Evolutionary conservation across 2,888 invertebrate genomes (phyloP).

Genomic region (Desoria tigrina): DNA sequence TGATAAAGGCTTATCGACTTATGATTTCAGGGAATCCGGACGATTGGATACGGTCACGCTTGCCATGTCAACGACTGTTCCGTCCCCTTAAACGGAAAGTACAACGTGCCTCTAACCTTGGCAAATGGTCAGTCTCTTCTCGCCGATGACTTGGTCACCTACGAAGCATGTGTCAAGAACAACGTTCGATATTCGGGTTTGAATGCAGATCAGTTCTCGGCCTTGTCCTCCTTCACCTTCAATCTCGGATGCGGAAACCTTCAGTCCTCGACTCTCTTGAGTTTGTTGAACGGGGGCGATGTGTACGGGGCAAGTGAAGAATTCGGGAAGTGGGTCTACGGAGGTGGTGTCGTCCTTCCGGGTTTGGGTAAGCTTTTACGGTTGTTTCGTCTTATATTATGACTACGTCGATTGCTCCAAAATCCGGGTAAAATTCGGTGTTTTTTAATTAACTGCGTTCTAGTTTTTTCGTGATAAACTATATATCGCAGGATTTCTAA

Average conservation of each 20-base stretch:
- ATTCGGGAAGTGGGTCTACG: slow-evolving; percentile 45
- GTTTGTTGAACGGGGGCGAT: slow-evolving; percentile 44
- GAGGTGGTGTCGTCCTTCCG: slow-evolving; percentile 32
- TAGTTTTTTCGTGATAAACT: no score
- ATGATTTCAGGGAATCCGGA: slow-evolving; percentile 31
- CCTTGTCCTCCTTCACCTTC: slow-evolving; percentile 48
- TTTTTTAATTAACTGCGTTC: no score
- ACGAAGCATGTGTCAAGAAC: slow-evolving; percentile 44
- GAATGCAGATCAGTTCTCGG: slow-evolving; percentile 39
- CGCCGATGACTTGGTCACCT: slow-evolving; percentile 39
- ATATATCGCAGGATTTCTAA: no score
- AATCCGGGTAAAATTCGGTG: no score
- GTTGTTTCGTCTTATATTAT: no score
- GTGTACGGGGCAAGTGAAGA: slow-evolving; percentile 42
- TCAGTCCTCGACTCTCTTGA: slow-evolving; percentile 38
- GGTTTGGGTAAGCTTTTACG: no score
- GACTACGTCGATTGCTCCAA: no score
- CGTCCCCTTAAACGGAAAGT: slow-evolving; percentile 49
- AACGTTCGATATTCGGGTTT: slow-evolving; percentile 30
- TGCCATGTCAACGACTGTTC: slow-evolving; percentile 48
- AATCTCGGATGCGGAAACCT: slow-evolving; percentile 49
- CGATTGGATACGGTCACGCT: slow-evolving; percentile 46
- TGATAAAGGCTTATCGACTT: no score
- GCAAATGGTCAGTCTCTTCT: slow-evolving; percentile 44
- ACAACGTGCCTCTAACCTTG: slow-evolving; percentile 40